Base-by-base conservation (phyloP, 2,797 vertebrate species). In the Molossus molossus region DNA sequence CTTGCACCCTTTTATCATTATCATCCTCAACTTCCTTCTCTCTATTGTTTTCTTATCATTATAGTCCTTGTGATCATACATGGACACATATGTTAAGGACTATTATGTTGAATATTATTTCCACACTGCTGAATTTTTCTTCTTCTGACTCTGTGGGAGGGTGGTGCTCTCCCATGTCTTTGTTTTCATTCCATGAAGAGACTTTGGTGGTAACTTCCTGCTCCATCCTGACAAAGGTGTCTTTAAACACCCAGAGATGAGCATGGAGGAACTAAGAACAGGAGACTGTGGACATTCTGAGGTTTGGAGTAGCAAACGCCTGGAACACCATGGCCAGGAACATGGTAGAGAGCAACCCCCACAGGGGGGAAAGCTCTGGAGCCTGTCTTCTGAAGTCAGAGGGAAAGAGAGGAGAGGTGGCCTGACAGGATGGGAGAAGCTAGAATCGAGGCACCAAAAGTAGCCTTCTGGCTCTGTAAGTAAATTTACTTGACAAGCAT, bases 241-340 rank as follows among this genome's bases (percentile, higher is more conserved):
- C n/a, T n/a, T 58, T 80, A 45, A 48, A 75, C 53, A 5, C 12
- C 23, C 40, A 75, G 45, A 86, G n/a, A 17, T 9, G 62, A n/a
- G 2, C 6, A 1, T 45, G 60, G 13, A 69, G 7, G 27, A 33
- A 53, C 67, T 67, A 92, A 72, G 55, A 40, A 6, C 7, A 67
- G 25, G 65, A 60, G 6, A 10, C 45, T 21, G 20, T 7, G 62
- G 85, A 14, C 5, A 37, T 8, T 18, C 15, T 58, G 25, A 50
- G n/a, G 6, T 3, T 12, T 57, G 50, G 29, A 4, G 10, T 12
- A 15, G 37, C 5, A 23, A 55, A 33, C 0, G 2, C 7, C n/a
- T 17, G 5, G 20, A 18, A 57, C 12, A 55, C 45, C 5, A 1
- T 7, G 45, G 48, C 14, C 53, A 9, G 2, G n/a, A 58, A 11